Conservation (phyloP, 2,113 vertebrate species). For the Protobothrops mucrosquamatus region DNA sequence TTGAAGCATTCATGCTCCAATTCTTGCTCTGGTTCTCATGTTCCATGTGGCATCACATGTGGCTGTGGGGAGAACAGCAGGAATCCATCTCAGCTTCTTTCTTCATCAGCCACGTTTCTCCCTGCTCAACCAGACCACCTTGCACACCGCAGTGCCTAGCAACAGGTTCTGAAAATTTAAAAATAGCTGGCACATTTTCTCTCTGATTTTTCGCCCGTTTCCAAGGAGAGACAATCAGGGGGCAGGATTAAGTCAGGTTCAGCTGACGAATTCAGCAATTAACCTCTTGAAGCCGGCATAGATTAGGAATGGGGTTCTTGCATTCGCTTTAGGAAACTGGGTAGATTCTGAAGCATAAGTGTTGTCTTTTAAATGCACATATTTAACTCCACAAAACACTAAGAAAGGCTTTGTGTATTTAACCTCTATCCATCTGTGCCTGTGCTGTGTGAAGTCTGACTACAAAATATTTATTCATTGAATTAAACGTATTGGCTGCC, state of each 20-base stretch:
- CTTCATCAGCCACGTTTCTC: background rate
- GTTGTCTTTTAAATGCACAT: background rate
- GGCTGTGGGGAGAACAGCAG: background rate
- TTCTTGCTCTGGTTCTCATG: too few relatives aligned
- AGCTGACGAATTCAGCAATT: background rate
- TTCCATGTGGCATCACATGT: background rate
- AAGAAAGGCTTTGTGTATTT: background rate
- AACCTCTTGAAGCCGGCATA: background rate
- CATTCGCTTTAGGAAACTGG: background rate
- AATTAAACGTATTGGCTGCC: background rate
- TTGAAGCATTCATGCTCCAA: background rate
- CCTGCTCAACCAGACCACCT: background rate
- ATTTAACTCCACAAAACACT: background rate
- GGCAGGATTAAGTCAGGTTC: background rate
- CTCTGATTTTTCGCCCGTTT: constrained; percentile 9
- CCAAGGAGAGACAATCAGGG: background rate
- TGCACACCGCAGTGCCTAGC: constrained; percentile 11
- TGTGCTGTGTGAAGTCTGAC: background rate
- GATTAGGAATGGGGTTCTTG: background rate
- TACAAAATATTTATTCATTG: background rate
- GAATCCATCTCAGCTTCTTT: background rate
- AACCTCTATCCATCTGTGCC: background rate
- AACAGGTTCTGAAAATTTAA: constrained; percentile 29
- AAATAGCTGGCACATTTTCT: constrained; percentile 27
- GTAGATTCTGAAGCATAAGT: background rate